Evolutionary conservation across 2,113 vertebrate genomes (phyloP).

Genomic region (Anoura caudifer): DNA sequence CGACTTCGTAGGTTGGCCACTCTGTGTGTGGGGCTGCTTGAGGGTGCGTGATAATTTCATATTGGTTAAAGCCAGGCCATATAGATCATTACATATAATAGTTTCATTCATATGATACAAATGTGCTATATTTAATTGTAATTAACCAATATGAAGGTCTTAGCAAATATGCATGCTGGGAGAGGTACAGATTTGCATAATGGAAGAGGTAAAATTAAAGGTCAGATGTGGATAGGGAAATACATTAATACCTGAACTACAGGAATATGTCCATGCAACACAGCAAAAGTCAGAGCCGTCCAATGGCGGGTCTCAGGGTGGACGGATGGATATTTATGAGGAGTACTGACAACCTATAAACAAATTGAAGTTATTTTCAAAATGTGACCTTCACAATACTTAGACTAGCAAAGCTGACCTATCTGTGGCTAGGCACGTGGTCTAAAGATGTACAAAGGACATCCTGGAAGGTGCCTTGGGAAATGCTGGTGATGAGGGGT

Average conservation of each 20-base stretch:
- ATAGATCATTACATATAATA: neutral
- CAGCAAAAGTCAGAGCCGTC: slow-evolving; percentile 98
- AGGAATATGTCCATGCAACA: slow-evolving; percentile 99
- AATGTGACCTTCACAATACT: slow-evolving; percentile 72
- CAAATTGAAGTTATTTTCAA: slow-evolving; percentile 84
- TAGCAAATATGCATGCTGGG: slow-evolving; percentile 74
- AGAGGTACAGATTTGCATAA: slow-evolving; percentile 69
- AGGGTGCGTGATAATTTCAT: slow-evolving; percentile 64
- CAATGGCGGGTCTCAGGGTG: slow-evolving; percentile 98
- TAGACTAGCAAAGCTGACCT: slow-evolving; percentile 70
- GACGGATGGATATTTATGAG: slow-evolving; percentile 98
- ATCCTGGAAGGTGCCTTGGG: slow-evolving; percentile 45
- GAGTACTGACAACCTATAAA: slow-evolving; percentile 98
- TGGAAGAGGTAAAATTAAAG: slow-evolving; percentile 74
- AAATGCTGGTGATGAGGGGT: neutral
- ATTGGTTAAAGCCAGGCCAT: slow-evolving; percentile 78
- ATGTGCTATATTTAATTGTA: neutral
- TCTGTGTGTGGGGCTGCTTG: slow-evolving; percentile 49
- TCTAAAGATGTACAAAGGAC: slow-evolving; percentile 45
- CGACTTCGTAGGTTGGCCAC: slow-evolving; percentile 65
- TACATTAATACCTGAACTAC: slow-evolving; percentile 95
- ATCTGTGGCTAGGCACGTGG: slow-evolving; percentile 65
- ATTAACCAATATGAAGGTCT: slow-evolving; percentile 83
- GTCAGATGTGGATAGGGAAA: slow-evolving; percentile 82
- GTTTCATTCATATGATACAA: neutral